Evolutionary conservation across 2,888 invertebrate species (phyloP), one percentile per base, ranked within the genome.

Genomic region (Anarsia innoxiella): DNA sequence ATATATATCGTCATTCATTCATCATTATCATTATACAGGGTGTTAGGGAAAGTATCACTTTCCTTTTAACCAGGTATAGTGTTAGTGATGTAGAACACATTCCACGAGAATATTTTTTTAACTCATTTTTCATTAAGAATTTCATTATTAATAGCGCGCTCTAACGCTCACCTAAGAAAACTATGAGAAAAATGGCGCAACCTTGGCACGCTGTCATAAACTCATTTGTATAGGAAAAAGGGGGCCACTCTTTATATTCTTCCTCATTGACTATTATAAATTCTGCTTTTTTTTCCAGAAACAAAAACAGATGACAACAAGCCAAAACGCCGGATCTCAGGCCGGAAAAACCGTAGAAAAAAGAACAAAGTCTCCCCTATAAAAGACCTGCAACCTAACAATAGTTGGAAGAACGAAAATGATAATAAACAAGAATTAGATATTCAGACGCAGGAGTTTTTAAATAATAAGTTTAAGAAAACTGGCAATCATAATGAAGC

Each of bases 321-420:
- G 28, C 63, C 69, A 0, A 74, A 66, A 36, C 63, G 80, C 1
- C 59, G 82, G 0, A 76, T 73, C 41, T 74, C 77, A 0, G 66
- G 65, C 0, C 59, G 83, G 0, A 83, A 82, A 39, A 66, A 57
- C 2, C 52, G 82, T 0, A 53, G 83, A 42, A 72, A 72, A 60
- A 79, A 76, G 57, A 74, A 66, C 34, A 75, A 72, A 51, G 53
- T 68, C 1, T 76, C 82, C 0, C 80, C 79, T 0, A 51, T 55
- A 0, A 80, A 72, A 40, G 82, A 80, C 0, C 11, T 37, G 0
- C n/a, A n/a, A n/a, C 43, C 38, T 0, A 36, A 34, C 5, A 23
- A 36, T 5, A 53, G 56, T 0, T 56, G 51, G 55, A 16, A 29
- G 11, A 3, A 19, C n/a, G n/a, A n/a, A n/a, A n/a, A n/a, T n/a